Evolutionary conservation across 2,113 vertebrate genomes (phyloP).

Genomic region (Halichoeres trimaculatus): DNA sequence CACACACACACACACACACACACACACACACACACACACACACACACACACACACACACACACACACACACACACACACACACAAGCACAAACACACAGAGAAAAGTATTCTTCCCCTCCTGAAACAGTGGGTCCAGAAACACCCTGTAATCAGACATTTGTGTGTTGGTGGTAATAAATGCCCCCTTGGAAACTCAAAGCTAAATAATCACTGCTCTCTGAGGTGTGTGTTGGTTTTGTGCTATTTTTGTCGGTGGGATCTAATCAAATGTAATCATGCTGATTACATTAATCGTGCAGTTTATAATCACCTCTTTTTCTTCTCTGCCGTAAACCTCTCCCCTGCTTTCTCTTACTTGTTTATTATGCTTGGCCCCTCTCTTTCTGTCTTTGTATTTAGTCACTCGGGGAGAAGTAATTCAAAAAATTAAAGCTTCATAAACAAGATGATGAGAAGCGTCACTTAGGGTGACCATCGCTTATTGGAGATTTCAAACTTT

Average conservation of each 20-base stretch:
- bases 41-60: conserved; percentile 1
- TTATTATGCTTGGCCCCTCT: conserved; percentile 6
- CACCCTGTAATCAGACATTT: conserved; percentile 57
- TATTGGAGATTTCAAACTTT: not conserved
- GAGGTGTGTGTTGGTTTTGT: conserved; percentile 56
- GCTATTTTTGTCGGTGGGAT: conserved; percentile 67
- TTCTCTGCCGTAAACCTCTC: conserved; percentile 41
- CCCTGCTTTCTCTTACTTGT: conserved; percentile 13
- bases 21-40: conserved; percentile 24
- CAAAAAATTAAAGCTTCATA: not conserved
- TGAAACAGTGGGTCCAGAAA: conserved; percentile 34
- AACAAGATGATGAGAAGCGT: not conserved
- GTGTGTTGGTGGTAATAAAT: conserved; percentile 66
- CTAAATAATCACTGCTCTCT: conserved; percentile 65
- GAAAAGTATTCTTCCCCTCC: too few relatives aligned
- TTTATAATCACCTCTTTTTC: conserved; percentile 57
- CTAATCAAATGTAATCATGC: conserved; percentile 75
- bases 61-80: conserved; percentile 21
- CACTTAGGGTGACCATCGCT: not conserved
- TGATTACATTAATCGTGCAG: conserved; percentile 72
- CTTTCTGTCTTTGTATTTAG: conserved; percentile 4
- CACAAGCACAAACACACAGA: not conserved
- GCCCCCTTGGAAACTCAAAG: conserved; percentile 60
- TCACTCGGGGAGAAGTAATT: not conserved
- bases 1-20: too few relatives aligned